A percentile compares a stretch with the other conserved stretches of the same genome.
Conservation (phyloP, 1,140 invertebrate genomes). For the Episyrphus balteatus region DNA sequence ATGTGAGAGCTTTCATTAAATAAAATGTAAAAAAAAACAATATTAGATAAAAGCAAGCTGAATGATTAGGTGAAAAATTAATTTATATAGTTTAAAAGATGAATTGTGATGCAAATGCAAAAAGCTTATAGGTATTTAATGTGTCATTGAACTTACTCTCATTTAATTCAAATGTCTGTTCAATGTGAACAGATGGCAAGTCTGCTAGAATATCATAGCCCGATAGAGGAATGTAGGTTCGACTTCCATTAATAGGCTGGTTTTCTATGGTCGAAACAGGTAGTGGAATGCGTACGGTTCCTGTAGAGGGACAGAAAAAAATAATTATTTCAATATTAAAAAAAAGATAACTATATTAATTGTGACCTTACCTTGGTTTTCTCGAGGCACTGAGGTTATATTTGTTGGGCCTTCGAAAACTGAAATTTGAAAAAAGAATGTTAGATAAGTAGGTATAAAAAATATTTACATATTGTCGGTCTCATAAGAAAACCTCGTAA, state of each 20-base stretch:
- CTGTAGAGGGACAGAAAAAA: constrained; percentile 1
- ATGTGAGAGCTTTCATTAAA: constrained; percentile 20
- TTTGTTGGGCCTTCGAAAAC: constrained; percentile 27
- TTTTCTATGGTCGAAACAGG: constrained; percentile 22
- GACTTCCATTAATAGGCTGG: constrained; percentile 7
- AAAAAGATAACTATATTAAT: neutral
- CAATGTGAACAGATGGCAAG: constrained; percentile 33
- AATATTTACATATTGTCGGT: no score
- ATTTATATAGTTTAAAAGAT: no score
- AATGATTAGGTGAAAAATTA: no score
- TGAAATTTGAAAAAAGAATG: no score
- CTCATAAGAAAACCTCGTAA: no score
- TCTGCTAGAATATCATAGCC: constrained; percentile 30
- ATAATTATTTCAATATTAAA: neutral
- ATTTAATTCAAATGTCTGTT: constrained; percentile 35
- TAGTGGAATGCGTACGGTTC: constrained; percentile 20
- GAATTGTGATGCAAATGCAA: no score
- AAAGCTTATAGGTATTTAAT: no score
- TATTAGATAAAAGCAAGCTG: neutral
- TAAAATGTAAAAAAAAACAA: neutral
- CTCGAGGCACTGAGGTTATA: constrained; percentile 26
- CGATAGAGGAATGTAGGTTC: constrained; percentile 26
- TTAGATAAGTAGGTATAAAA: no score
- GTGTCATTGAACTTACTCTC: constrained; percentile 21
- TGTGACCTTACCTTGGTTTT: constrained; percentile 4